Percentiles rank a stretch among this genome's conserved stretches.
These are phyloP conservation scores for Grantiella picta DNA, from an alignment of 2,113 vertebrate genomes.

Conservation along the genomic window DNA sequence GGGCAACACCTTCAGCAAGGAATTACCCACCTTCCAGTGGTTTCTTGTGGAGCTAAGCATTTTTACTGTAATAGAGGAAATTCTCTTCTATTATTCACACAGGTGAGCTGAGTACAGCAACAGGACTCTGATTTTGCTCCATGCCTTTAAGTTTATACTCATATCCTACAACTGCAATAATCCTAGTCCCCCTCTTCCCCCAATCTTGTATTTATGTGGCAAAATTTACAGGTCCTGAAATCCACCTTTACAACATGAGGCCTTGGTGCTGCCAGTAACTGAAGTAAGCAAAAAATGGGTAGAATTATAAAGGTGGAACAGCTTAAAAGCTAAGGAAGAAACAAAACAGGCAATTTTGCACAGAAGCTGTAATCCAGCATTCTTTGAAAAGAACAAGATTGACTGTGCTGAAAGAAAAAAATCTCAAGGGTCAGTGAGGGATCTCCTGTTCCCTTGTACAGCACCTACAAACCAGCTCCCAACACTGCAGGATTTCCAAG, in stretches of 20 bases:
- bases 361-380: neutral
- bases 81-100: conserved; percentile 93
- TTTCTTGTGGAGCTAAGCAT: conserved; percentile 81
- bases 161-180: neutral
- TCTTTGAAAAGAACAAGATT: neutral
- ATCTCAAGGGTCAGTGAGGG: neutral
- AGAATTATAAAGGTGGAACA: neutral
- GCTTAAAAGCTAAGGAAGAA: neutral
- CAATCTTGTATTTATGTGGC: neutral
- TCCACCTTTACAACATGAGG: neutral
- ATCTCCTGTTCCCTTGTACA: neutral
- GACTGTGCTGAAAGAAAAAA: neutral
- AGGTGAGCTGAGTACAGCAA: conserved; percentile 69
- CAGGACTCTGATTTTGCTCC: neutral
- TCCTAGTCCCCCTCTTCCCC: neutral
- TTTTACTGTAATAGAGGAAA: conserved; percentile 81
- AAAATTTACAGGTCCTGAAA: neutral
- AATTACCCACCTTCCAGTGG: conserved; percentile 89
- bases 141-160: neutral
- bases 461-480: neutral
- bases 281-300: neutral
- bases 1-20: conserved; percentile 77
- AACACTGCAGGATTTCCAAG: neutral
- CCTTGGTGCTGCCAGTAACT: neutral
- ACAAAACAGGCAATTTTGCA: neutral